Conservation (phyloP, 2,113 vertebrate species). For the Miniopterus natalensis region DNA sequence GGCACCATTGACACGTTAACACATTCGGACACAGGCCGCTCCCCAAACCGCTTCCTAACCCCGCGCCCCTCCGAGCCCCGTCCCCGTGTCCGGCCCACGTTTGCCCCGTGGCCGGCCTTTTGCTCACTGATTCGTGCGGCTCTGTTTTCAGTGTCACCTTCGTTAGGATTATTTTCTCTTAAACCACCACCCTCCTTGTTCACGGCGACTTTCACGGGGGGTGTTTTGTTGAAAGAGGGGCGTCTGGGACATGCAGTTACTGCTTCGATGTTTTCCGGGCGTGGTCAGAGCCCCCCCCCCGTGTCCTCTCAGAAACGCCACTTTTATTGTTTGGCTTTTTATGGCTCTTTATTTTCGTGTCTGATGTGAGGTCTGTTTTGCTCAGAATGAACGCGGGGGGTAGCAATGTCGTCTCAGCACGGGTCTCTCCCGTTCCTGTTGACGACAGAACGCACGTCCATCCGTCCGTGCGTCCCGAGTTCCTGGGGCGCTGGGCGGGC, state of each 20-base stretch:
- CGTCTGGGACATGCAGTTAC: background rate
- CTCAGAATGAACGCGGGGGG: too few species aligned
- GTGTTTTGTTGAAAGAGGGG: background rate
- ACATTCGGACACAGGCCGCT: background rate
- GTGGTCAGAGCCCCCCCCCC: too few species aligned
- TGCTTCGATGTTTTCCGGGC: too few species aligned
- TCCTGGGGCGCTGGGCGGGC: too few species aligned
- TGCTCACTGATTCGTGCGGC: background rate
- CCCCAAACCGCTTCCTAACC: background rate
- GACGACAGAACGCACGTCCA: background rate
- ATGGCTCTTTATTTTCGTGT: too few species aligned
- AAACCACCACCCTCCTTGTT: background rate
- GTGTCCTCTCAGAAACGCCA: too few species aligned
- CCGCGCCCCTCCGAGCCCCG: background rate
- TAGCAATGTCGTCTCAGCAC: background rate
- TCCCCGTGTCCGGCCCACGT: background rate
- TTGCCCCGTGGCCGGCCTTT: background rate
- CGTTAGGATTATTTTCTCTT: background rate
- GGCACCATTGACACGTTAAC: accelerated
- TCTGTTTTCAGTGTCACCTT: too few species aligned
- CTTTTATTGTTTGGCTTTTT: too few species aligned
- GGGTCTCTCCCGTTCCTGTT: background rate
- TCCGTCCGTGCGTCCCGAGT: background rate
- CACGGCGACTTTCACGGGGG: background rate
- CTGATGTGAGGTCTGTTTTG: too few species aligned